Percentiles rank a stretch among this genome's conserved stretches.
Evolutionary conservation across 2,797 vertebrate species (phyloP).

Genomic region (Microctenopoma stevenorrisi): DNA sequence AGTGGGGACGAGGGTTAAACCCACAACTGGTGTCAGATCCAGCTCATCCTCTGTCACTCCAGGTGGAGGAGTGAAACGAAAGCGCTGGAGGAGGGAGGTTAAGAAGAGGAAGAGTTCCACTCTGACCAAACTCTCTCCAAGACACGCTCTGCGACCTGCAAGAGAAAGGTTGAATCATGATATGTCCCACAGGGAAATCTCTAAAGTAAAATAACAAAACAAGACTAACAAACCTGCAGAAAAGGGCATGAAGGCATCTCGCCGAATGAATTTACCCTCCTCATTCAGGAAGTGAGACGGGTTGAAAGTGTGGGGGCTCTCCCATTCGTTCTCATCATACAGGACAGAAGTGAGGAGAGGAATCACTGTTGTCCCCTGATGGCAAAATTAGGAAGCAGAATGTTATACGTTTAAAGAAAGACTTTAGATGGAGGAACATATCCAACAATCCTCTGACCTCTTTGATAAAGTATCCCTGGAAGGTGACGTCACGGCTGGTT

Average conservation of each 20-base stretch:
- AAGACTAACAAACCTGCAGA: slow-evolving; percentile 73
- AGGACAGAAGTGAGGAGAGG: slow-evolving; percentile 71
- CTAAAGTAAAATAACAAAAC: not conserved
- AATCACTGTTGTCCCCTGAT: slow-evolving; percentile 66
- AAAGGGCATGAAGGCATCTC: slow-evolving; percentile 78
- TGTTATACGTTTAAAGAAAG: not conserved
- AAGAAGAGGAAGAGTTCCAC: slow-evolving; percentile 46
- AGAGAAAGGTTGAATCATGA: not conserved
- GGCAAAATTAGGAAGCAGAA: not conserved
- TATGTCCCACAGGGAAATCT: not conserved
- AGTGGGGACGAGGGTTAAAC: fast-evolving
- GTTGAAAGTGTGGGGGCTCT: slow-evolving; percentile 66
- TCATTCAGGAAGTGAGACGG: slow-evolving; percentile 77
- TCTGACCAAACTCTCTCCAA: slow-evolving; percentile 18
- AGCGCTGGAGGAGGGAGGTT: slow-evolving; percentile 21
- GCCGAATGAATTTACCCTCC: slow-evolving; percentile 70
- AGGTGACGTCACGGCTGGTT: slow-evolving; percentile 58
- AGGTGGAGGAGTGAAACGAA: slow-evolving; percentile 19
- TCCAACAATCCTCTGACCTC: slow-evolving; percentile 53
- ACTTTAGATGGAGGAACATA: not conserved
- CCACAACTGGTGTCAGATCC: not conserved
- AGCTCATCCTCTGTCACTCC: slow-evolving; percentile 39
- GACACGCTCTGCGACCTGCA: slow-evolving; percentile 32
- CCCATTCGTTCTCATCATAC: slow-evolving; percentile 72
- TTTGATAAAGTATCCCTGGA: slow-evolving; percentile 73